Conservation (phyloP, 2,113 vertebrate species). For the Odontesthes bonariensis region DNA sequence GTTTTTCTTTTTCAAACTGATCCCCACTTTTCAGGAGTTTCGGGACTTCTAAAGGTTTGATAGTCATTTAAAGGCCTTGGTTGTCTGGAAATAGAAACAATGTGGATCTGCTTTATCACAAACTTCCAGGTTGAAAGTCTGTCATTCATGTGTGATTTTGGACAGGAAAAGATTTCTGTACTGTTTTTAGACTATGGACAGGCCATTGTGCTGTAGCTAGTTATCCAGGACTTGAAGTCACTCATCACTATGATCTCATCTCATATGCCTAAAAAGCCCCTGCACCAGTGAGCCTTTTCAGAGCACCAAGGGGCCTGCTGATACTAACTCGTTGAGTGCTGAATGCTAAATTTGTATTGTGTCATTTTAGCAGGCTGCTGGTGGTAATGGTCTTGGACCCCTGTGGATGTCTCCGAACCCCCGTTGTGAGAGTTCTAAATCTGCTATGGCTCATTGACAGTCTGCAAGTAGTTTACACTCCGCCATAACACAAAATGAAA, state of each 20-base stretch:
- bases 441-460: conserved; percentile 22
- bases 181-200: conserved; percentile 13
- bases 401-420: conserved; percentile 1
- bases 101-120: conserved; percentile 18
- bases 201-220: conserved; percentile 27
- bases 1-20: conserved; percentile 27
- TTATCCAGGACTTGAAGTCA: neutral
- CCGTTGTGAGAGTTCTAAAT: conserved; percentile 26
- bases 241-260: conserved; percentile 25
- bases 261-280: conserved; percentile 19
- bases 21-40: conserved; percentile 29
- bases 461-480: conserved; percentile 6
- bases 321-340: conserved; percentile 1
- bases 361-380: neutral
- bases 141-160: conserved; percentile 25
- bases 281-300: neutral
- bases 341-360: conserved; percentile 16
- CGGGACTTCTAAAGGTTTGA: neutral
- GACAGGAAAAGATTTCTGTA: conserved; percentile 2
- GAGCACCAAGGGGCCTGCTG: neutral
- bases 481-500: conserved; percentile 13
- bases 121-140: conserved; percentile 27
- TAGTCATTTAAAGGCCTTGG: conserved; percentile 24
- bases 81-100: conserved; percentile 31
- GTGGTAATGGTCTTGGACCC: conserved; percentile 22